These are phyloP conservation scores for Lasioglossum oenotherae DNA, from an alignment of 2,888 invertebrate species.

Conservation along the genomic window DNA sequence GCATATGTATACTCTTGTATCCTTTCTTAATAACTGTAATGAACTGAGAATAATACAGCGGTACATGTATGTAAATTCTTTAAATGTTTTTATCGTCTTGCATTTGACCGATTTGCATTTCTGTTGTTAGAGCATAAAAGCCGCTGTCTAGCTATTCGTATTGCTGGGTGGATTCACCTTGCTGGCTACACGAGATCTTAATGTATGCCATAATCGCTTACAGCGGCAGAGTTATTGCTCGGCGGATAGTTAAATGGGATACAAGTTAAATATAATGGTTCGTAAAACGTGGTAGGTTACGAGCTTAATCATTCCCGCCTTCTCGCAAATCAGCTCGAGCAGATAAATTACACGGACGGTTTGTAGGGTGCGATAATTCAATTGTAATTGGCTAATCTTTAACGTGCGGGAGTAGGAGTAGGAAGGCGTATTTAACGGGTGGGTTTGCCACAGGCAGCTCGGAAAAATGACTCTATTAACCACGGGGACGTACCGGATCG, in stretches of 20 bases:
- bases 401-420: slow-evolving; percentile 72
- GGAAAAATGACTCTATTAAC: slow-evolving; percentile 84
- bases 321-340: slow-evolving; percentile 36
- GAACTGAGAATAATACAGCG: no score
- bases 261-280: slow-evolving; percentile 21
- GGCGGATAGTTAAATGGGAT: slow-evolving; percentile 21
- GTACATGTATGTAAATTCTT: no score
- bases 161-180: neutral
- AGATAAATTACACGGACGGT: slow-evolving; percentile 64
- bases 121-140: no score
- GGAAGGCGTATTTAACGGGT: slow-evolving; percentile 72
- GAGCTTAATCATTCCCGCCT: slow-evolving; percentile 59
- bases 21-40: no score
- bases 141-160: neutral
- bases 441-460: slow-evolving; percentile 68
- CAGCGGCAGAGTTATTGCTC: slow-evolving; percentile 18
- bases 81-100: no score
- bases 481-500: slow-evolving; percentile 65
- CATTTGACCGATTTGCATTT: no score
- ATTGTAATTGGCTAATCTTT: slow-evolving; percentile 84
- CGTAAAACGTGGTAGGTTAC: slow-evolving; percentile 41
- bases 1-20: no score
- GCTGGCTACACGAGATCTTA: neutral
- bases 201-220: slow-evolving; percentile 30
- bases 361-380: slow-evolving; percentile 78